Conservation (phyloP, 1,140 invertebrate genomes). For the Intoshia linei region DNA sequence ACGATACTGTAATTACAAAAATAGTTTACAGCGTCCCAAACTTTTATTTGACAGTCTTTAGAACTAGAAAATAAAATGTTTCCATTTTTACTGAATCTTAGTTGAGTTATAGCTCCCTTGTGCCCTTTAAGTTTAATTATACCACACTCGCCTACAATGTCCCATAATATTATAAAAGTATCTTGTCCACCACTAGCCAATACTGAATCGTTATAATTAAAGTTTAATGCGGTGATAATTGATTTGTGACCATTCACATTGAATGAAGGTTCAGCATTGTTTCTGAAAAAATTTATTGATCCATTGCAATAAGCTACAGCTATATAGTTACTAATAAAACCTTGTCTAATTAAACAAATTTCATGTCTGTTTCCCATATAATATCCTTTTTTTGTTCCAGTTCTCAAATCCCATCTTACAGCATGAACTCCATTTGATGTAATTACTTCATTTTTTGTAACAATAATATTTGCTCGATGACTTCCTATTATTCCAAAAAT, state of each 20-base stretch:
- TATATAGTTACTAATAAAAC: slow-evolving; percentile 35
- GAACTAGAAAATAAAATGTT: slow-evolving; percentile 35
- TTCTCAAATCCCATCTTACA: too few relatives aligned
- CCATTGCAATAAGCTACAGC: slow-evolving; percentile 70
- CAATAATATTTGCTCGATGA: too few relatives aligned
- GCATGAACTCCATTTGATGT: too few relatives aligned
- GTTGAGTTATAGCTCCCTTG: slow-evolving; percentile 54
- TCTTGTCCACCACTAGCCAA: slow-evolving; percentile 58
- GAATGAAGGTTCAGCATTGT: slow-evolving; percentile 33
- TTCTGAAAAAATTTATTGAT: slow-evolving; percentile 38
- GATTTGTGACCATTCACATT: slow-evolving; percentile 57
- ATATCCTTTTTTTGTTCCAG: too few relatives aligned
- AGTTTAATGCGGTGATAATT: slow-evolving; percentile 42
- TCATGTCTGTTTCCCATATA: too few relatives aligned
- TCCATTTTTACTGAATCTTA: slow-evolving; percentile 37
- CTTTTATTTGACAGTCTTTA: slow-evolving; percentile 71
- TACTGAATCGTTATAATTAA: slow-evolving; percentile 40
- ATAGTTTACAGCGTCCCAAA: slow-evolving; percentile 74
- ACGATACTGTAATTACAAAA: slow-evolving; percentile 69
- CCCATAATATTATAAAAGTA: slow-evolving; percentile 69
- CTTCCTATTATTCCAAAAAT: too few relatives aligned
- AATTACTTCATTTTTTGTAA: too few relatives aligned
- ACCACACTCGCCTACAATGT: slow-evolving; percentile 57
- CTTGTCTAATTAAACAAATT: too few relatives aligned
- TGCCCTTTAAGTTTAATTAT: slow-evolving; percentile 57